phyloP scores from a whole-genome alignment of 2,113 vertebrate genomes.

The Epinephelus fuscoguttatus region DNA sequence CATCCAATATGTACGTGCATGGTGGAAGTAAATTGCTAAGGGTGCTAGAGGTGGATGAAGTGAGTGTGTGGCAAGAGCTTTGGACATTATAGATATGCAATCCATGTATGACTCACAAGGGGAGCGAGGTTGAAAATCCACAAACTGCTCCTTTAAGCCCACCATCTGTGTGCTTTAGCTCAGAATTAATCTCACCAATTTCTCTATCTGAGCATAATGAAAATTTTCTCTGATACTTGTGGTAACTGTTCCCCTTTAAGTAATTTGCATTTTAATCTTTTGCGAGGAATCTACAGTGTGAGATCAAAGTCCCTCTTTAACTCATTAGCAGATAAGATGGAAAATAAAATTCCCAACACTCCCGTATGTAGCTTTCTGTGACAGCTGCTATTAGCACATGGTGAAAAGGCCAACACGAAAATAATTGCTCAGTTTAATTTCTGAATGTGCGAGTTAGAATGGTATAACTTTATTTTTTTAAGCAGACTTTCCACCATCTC shows the following conservation, averaged over 20 bases:
- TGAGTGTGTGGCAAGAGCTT: not conserved
- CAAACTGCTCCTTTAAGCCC: slow-evolving; percentile 8
- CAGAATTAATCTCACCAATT: slow-evolving; percentile 22
- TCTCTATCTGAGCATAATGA: slow-evolving; percentile 1
- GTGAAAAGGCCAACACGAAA: slow-evolving; percentile 49
- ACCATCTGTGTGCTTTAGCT: slow-evolving; percentile 4
- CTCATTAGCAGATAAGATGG: slow-evolving; percentile 53
- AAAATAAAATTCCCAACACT: slow-evolving; percentile 52
- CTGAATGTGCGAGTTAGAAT: slow-evolving; percentile 20
- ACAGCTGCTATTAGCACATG: slow-evolving; percentile 32
- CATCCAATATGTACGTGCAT: slow-evolving; percentile 37
- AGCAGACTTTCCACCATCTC: not conserved
- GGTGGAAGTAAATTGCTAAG: slow-evolving; percentile 43
- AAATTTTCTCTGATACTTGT: not conserved
- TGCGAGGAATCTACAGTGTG: slow-evolving; percentile 27
- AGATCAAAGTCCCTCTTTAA: slow-evolving; percentile 68
- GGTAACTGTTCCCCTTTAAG: slow-evolving; percentile 42
- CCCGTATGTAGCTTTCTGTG: slow-evolving; percentile 5
- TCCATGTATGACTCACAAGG: not conserved
- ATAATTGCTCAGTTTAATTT: slow-evolving; percentile 60
- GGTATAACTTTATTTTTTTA: slow-evolving; percentile 8
- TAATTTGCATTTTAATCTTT: slow-evolving; percentile 61
- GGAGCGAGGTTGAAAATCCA: slow-evolving; percentile 32
- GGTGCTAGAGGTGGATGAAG: slow-evolving; percentile 27
- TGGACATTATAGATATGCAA: slow-evolving; percentile 40